A percentile compares a stretch with the other conserved stretches of the same genome.
Evolutionary conservation across 2,113 vertebrate genomes (phyloP).

Genomic region (Chloropsis cyanopogon): DNA sequence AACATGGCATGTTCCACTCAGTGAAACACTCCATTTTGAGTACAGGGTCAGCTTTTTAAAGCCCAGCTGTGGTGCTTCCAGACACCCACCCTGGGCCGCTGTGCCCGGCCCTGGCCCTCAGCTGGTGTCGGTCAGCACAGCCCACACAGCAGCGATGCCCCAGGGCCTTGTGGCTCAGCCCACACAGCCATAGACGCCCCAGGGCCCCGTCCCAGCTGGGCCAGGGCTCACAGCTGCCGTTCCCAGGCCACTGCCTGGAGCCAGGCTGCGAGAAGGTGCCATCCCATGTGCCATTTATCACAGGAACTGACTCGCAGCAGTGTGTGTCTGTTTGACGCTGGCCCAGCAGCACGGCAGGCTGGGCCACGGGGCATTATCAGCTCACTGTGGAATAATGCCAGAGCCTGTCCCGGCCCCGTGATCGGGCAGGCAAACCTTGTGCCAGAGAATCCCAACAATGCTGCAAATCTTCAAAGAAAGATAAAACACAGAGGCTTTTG

Average conservation of each 20-base stretch:
- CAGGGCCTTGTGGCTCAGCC: too few species aligned
- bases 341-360: rapidly evolving
- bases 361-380: neutral
- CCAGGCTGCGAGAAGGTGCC: neutral
- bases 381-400: neutral
- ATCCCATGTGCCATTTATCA: rapidly evolving
- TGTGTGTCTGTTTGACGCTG: neutral
- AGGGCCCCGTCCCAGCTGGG: neutral
- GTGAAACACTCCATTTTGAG: neutral
- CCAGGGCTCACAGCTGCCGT: neutral
- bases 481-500: constrained; percentile 16
- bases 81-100: neutral
- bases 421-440: neutral
- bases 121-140: neutral
- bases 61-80: rapidly evolving
- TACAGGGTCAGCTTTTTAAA: neutral
- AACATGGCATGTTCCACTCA: neutral
- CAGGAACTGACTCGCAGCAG: neutral
- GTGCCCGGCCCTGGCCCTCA: neutral
- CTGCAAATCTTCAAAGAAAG: constrained; percentile 41
- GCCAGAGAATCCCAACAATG: constrained; percentile 43
- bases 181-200: neutral
- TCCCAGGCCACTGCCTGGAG: neutral
- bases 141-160: neutral
- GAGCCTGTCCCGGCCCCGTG: neutral